These are phyloP conservation scores for Rissa tridactyla DNA, from an alignment of 2,113 vertebrate genomes.

Conservation along the genomic window DNA sequence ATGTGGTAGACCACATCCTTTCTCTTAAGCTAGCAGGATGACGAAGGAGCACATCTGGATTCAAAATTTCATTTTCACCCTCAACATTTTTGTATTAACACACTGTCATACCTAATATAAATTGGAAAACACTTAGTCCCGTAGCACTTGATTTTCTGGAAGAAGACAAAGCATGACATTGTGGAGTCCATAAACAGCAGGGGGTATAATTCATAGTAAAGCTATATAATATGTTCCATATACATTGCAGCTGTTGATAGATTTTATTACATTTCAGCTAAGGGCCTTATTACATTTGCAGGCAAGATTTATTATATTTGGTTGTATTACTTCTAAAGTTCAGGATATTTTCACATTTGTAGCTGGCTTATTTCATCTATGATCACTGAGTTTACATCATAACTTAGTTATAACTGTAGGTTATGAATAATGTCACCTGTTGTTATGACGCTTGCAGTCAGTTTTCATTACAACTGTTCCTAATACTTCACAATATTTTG, in stretches of 20 bases:
- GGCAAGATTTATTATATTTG: conserved; percentile 77
- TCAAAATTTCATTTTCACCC: conserved; percentile 74
- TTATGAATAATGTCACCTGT: conserved; percentile 78
- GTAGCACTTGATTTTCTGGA: conserved; percentile 52
- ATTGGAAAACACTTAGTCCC: conserved; percentile 58
- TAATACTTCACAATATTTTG: conserved; percentile 71
- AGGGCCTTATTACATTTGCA: conserved; percentile 73
- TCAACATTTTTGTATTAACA: conserved; percentile 70
- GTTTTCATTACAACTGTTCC: conserved; percentile 69
- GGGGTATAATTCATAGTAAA: conserved; percentile 74
- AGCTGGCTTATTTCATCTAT: conserved; percentile 71
- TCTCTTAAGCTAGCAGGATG: conserved; percentile 48
- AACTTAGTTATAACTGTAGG: conserved; percentile 58
- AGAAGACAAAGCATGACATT: conserved; percentile 76
- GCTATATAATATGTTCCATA: conserved; percentile 77
- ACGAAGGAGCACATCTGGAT: conserved; percentile 77
- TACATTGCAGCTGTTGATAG: conserved; percentile 80
- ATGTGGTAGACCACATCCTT: conserved; percentile 67
- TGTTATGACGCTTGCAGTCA: conserved; percentile 72
- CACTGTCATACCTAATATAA: conserved; percentile 76
- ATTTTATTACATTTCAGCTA: conserved; percentile 80
- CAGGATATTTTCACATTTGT: conserved; percentile 77
- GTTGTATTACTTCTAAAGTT: conserved; percentile 73
- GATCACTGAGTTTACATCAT: conserved; percentile 69
- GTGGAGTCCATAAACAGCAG: conserved; percentile 70